Evolutionary conservation across 2,888 invertebrate species (phyloP).

Genomic region (Torymus tubicola): DNA sequence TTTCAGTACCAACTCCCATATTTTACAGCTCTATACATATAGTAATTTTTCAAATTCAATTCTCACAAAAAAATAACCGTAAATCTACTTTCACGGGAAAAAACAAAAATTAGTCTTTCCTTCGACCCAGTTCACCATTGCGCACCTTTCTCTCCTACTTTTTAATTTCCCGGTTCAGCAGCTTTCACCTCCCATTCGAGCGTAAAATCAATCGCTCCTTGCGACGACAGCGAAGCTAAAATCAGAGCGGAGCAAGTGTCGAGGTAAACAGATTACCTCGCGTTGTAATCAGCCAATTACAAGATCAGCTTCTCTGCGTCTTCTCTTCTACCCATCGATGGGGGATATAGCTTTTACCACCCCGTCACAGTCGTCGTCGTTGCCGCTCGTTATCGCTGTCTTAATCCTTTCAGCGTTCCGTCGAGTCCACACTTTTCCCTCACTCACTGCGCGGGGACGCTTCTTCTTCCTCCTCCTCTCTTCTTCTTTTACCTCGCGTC

Average conservation of each 20-base stretch:
- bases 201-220: not conserved
- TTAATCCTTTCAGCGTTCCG: slow-evolving; percentile 70
- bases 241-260: not conserved
- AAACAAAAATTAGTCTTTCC: no score
- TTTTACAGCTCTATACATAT: no score
- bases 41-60: no score
- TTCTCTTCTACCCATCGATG: not conserved
- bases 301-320: slow-evolving; percentile 59
- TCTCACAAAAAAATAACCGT: no score
- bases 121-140: no score
- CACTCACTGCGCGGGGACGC: slow-evolving; percentile 11
- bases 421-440: slow-evolving; percentile 64
- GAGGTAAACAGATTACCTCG: slow-evolving; percentile 65
- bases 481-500: not conserved
- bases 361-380: no score
- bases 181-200: not conserved
- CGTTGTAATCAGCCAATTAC: slow-evolving; percentile 68
- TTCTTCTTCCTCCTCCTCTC: not conserved
- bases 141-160: not conserved
- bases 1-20: no score
- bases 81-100: no score
- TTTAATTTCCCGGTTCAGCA: slow-evolving; percentile 11
- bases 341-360: slow-evolving; percentile 4
- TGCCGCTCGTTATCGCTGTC: slow-evolving; percentile 70
- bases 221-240: no score